Base-by-base conservation (phyloP, 2,113 vertebrate species). In the Tetrao urogallus region DNA sequence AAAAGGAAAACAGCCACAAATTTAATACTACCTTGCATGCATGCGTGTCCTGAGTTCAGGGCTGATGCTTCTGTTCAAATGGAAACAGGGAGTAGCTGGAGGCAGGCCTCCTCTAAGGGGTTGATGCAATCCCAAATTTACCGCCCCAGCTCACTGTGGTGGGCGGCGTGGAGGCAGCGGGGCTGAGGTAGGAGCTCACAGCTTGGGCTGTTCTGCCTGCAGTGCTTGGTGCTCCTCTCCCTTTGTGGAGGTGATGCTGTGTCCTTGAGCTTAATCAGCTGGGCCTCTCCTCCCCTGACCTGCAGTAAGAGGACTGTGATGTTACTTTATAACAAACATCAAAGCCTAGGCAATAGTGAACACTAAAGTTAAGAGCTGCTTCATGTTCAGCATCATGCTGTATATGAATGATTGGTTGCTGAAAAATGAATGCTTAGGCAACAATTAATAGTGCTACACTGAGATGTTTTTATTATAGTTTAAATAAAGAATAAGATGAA, bases 151-250 rank as follows among this genome's bases (percentile, higher is more conserved):
- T 86, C 67, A 17, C 54, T 63, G n/a, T 7, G 13, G 3, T 69
- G 34, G 28, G 21, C 66, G 5, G 24, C 1, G 1, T 17, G 66
- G 25, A 50, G 66, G 32, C 67, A 63, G 60, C 3, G 0, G 0
- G 40, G 45, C 14, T 43, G 25, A 64, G 34, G 11, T 2, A 1
- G 28, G 28, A n/a, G 36, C 7, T 76, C 22, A 15, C n/a, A 57
- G 63, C 67, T 76, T 30, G 28, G 25, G 19, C 16, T 50, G 3
- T 43, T 79, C 19, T 42, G 24, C 1, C 1, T 28, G 0, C 40
- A 9, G 56, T 24, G 6, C 20, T 56, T 64, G 32, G 1, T 65
- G 52, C 34, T 85, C 7, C 21, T 43, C 25, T 73, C 11, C 48
- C 45, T 54, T 45, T 10, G 2, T 10, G 27, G 30, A 54, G 56